Percentiles rank a stretch among this genome's conserved stretches.
These are phyloP conservation scores for Mimas tiliae DNA, from an alignment of 2,888 invertebrate species.

Conservation along the genomic window DNA sequence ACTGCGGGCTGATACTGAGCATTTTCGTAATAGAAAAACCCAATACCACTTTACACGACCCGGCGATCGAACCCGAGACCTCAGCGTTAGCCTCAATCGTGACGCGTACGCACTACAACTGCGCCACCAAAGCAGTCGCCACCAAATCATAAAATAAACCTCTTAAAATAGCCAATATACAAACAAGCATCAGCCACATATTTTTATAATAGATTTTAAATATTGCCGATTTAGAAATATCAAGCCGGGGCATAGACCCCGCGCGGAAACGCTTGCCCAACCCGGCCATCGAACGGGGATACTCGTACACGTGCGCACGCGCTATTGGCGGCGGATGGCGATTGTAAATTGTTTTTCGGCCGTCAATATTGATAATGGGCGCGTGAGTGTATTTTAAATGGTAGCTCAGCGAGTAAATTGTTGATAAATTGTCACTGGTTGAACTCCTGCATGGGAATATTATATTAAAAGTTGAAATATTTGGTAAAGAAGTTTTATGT, in stretches of 20 bases:
- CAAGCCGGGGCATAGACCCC: neutral
- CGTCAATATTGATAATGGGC: neutral
- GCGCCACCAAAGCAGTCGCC: too few relatives aligned
- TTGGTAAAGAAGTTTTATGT: too few relatives aligned
- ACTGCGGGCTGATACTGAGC: too few relatives aligned
- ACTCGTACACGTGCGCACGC: neutral
- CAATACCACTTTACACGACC: too few relatives aligned
- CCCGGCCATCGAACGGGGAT: slow-evolving; percentile 12
- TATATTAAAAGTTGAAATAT: too few relatives aligned
- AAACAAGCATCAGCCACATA: neutral
- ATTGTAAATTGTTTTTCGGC: neutral
- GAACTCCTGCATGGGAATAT: neutral
- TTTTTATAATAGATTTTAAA: neutral
- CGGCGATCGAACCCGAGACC: too few relatives aligned
- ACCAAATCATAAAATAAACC: neutral
- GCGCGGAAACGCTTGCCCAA: slow-evolving; percentile 17
- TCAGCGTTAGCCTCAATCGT: too few relatives aligned
- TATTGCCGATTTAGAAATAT: neutral
- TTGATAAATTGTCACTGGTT: neutral
- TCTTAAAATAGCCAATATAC: neutral
- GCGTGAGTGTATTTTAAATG: slow-evolving; percentile 13
- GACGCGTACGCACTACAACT: too few relatives aligned
- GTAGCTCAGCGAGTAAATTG: neutral
- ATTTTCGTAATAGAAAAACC: too few relatives aligned
- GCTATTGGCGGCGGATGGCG: slow-evolving; percentile 1